phyloP scores from a whole-genome alignment of 1,140 invertebrate species.

The Ptiloglossa arizonensis region DNA sequence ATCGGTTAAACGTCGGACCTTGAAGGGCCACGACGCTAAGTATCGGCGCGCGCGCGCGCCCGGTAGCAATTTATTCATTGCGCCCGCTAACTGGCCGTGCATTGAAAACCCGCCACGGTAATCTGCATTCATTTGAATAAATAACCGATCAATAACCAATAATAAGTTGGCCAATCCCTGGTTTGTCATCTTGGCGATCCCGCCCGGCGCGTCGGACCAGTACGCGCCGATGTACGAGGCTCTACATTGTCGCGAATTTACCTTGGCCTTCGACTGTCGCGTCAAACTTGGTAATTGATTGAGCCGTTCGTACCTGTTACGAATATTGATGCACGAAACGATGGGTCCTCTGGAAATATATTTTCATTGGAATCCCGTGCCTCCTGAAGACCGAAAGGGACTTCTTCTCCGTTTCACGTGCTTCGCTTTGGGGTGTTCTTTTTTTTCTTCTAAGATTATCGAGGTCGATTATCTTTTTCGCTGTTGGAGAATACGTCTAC shows the following conservation, averaged over 20 bases:
- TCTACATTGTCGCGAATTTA: conserved; percentile 40
- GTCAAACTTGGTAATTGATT: conserved; percentile 1
- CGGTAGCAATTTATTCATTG: conserved; percentile 83
- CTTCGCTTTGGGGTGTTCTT: too few species aligned
- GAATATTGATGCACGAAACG: background rate
- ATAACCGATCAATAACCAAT: conserved; percentile 82
- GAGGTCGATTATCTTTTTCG: too few species aligned
- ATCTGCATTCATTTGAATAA: conserved; percentile 83
- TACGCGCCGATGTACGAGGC: too few species aligned
- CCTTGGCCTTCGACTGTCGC: background rate
- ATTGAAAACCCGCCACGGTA: conserved; percentile 80
- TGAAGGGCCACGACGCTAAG: conserved; percentile 70
- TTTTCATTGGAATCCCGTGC: conserved; percentile 5
- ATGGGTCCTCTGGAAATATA: background rate
- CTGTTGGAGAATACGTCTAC: too few species aligned
- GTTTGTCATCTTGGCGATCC: conserved; percentile 79
- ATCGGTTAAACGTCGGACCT: conserved; percentile 30
- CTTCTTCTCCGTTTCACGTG: too few species aligned
- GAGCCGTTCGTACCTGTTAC: background rate
- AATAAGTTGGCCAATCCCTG: conserved; percentile 78
- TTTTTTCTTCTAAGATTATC: too few species aligned
- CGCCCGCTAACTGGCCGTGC: conserved; percentile 78
- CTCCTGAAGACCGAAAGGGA: too few species aligned
- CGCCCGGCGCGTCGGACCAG: conserved; percentile 42
- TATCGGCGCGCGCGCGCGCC: conserved; percentile 75